A percentile compares a stretch with the other conserved stretches of the same genome.
Conservation (phyloP, 2,113 vertebrate genomes). For the Guaruba guarouba region DNA sequence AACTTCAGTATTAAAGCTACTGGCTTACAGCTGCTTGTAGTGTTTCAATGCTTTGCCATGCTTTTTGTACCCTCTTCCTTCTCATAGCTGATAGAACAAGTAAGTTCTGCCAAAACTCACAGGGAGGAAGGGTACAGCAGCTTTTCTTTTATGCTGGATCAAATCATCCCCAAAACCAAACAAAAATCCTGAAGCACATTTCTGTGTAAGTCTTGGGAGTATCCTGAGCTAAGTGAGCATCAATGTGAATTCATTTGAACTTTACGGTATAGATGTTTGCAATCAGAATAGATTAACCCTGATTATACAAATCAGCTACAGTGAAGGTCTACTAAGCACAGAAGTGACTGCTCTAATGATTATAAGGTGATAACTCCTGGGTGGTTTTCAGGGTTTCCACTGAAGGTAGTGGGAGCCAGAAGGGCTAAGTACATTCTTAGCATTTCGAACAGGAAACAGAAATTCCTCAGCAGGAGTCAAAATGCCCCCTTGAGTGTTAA, state of each 20-base stretch:
- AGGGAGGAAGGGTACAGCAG: neutral
- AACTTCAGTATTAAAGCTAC: neutral
- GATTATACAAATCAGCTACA: constrained; percentile 48
- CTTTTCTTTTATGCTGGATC: neutral
- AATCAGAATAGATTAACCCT: constrained; percentile 51
- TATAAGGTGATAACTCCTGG: constrained; percentile 30
- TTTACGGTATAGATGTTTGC: constrained; percentile 19
- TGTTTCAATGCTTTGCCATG: neutral
- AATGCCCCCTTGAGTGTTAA: neutral
- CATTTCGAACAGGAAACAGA: neutral
- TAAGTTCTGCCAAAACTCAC: neutral
- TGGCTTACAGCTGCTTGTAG: neutral
- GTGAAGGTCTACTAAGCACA: constrained; percentile 51
- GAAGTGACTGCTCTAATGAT: constrained; percentile 39
- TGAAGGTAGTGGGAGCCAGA: neutral
- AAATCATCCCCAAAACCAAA: neutral
- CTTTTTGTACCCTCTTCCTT: neutral
- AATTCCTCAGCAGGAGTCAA: neutral
- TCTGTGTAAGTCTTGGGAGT: neutral
- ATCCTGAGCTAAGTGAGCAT: neutral
- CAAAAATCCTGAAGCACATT: neutral
- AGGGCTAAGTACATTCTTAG: neutral
- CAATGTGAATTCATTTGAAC: neutral
- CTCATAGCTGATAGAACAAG: neutral
- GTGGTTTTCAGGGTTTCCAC: neutral